Evolutionary conservation across 92 coral and sea anemone species (phyloP), one percentile per base, ranked within the genome.

Genomic region (Zoanthus gigantus): DNA sequence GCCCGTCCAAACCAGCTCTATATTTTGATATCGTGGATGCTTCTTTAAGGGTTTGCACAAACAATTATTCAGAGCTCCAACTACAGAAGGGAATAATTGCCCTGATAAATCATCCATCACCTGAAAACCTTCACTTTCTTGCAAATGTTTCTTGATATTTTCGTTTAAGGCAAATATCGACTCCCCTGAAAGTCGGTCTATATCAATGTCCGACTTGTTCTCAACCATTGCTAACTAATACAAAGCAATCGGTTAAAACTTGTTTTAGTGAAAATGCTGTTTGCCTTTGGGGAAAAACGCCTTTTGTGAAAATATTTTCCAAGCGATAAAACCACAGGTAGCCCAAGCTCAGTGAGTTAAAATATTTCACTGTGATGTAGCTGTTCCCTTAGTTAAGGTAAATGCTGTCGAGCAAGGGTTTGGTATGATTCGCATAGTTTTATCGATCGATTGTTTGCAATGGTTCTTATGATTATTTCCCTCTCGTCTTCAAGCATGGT

Each of bases 1-100:
- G 45, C 90, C 90, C 12, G 87, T 88, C 90, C 90, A 88, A 31
- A 88, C 5, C 30, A 88, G 78, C 48, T 88, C 90, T 16, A 88
- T 61, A 47, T 79, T 85, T 48, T 56, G 31, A 11, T 88, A 88
- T 48, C 83, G 82, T 5, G 90, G 90, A 67, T 81, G 90, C 30
- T 81, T 88, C 9, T 74, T 52, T 37, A 88, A 78, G 12, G 90
- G 90, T 58, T 88, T 88, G 87, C 78, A 81, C 76, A 88, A 46
- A 81, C 90, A 88, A 45, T 88, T 88, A 52, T 80, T 72, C 18
- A 88, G 18, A 5, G 90, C 87, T n/a, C 80, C 18, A 16, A 80
- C 80, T 11, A 88, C 87, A 29, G 90, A 80, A 11, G 90, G 86
- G 77, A 88, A 88, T 56, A 88, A 12, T 17, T 88, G 87, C 16